Evolutionary conservation across 2,888 invertebrate species (phyloP), one percentile per base, ranked within the genome.

Genomic region (Apamea epomidion): DNA sequence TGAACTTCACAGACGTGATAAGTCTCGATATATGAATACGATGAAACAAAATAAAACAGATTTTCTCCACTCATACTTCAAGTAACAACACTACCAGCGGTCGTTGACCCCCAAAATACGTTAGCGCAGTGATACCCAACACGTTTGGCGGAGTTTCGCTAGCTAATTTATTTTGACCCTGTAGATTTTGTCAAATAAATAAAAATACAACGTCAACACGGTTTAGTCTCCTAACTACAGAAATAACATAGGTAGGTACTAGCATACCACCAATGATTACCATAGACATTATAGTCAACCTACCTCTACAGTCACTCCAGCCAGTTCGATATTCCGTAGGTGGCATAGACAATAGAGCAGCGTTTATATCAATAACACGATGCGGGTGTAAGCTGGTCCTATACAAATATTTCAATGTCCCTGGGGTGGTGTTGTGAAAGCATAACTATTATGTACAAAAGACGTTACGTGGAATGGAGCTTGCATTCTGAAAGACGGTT

Each of bases 361-460:
- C 80, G 78, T 88, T 86, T 86, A 86, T 89, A 87, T 89, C 86
- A 88, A 89, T 88, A 89, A 84, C 73, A 76, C 74, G 79, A 58
- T 74, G 73, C 42, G 84, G 75, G 60, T 73, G 79, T 89, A 88
- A 90, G 88, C 85, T 74, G 76, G 84, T 89, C 87, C 90, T 89
- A 80, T 87, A 89, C 84, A 91, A 90, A 91, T 89, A 91, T 82
- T 76, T 80, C 85, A 76, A 64, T 74, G 76, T 80, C 88, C 79
- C 84, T 75, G 7, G 62, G 86, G 85, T 37, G 72, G 68, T 82
- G 78, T 89, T 85, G 81, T 79, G 82, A 80, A 83, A 86, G 82
- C 80, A 78, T 67, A 74, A 48, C 16, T 16, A 62, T 54, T 54
- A 14, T 6, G 60, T 72, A 68, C 80, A 86, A 80, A 88, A 85